phyloP scores from a whole-genome alignment of 1,140 invertebrate species.

The Drosophila pruinosa region DNA sequence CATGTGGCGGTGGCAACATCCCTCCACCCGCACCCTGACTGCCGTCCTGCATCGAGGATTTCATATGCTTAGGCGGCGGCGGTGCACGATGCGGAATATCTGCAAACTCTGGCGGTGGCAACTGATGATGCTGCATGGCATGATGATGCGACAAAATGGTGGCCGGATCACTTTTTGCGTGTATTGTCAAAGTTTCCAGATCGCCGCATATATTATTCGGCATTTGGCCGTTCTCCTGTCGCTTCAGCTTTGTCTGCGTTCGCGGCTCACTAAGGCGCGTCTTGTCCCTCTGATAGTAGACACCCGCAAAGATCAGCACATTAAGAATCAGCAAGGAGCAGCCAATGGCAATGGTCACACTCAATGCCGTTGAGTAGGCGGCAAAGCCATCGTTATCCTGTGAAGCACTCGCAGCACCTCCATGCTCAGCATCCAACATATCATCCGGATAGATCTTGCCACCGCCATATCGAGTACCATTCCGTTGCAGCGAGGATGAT shows the following conservation, averaged over 20 bases:
- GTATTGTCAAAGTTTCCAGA: slow-evolving; percentile 87
- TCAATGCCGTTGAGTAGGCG: slow-evolving; percentile 93
- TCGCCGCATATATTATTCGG: slow-evolving; percentile 92
- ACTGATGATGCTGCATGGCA: slow-evolving; percentile 88
- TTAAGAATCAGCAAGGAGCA: slow-evolving; percentile 95
- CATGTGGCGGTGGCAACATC: slow-evolving; percentile 85
- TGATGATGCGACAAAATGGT: slow-evolving; percentile 87
- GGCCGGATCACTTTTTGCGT: slow-evolving; percentile 87
- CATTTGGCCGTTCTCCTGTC: slow-evolving; percentile 92
- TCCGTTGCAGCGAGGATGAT: slow-evolving; percentile 73
- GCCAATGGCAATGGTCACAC: slow-evolving; percentile 97
- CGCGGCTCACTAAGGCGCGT: slow-evolving; percentile 87
- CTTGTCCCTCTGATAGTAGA: slow-evolving; percentile 96
- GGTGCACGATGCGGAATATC: slow-evolving; percentile 89
- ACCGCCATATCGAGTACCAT: slow-evolving; percentile 60
- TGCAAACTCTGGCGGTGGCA: slow-evolving; percentile 90
- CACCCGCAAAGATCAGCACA: slow-evolving; percentile 95
- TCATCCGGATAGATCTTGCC: slow-evolving; percentile 71
- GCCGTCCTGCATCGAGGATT: slow-evolving; percentile 85
- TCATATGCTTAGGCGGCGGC: slow-evolving; percentile 88
- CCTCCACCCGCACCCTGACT: slow-evolving; percentile 84
- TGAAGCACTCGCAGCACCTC: slow-evolving; percentile 83
- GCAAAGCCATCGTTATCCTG: slow-evolving; percentile 93
- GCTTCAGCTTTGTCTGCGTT: slow-evolving; percentile 86
- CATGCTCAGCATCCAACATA: slow-evolving; percentile 77